Percentiles rank a stretch among this genome's conserved stretches.
Conservation (phyloP, 2,888 invertebrate species). For the Aphodius sticticus region DNA sequence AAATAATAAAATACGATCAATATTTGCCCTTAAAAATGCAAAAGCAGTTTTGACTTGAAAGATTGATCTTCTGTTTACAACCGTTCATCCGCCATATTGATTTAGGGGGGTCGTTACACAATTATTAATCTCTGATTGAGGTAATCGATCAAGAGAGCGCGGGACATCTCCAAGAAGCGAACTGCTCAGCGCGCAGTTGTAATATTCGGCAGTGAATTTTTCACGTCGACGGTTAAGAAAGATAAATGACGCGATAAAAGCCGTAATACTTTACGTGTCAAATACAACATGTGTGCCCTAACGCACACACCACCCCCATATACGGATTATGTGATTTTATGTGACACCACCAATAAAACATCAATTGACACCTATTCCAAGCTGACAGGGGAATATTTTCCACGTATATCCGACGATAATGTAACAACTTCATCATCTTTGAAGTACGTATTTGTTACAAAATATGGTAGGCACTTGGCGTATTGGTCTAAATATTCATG, state of each 20-base stretch:
- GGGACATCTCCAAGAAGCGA: not conserved
- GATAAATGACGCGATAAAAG: conserved; percentile 4
- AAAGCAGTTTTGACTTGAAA: not conserved
- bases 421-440: not conserved
- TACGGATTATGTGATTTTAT: not conserved
- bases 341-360: not conserved
- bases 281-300: not conserved
- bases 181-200: not conserved
- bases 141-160: not conserved
- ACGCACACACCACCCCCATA: not conserved
- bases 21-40: too few relatives aligned
- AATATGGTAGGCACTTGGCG: not conserved
- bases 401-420: not conserved
- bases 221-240: not conserved
- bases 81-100: not conserved
- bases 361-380: not conserved
- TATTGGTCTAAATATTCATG: too few relatives aligned
- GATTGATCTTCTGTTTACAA: not conserved
- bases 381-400: not conserved
- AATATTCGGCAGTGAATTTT: conserved; percentile 4
- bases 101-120: not conserved
- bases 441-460: not conserved
- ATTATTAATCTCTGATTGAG: not conserved
- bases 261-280: conserved; percentile 4
- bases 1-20: too few relatives aligned